Base-by-base conservation (phyloP, 2,888 invertebrate species). In the Serripes groenlandicus region DNA sequence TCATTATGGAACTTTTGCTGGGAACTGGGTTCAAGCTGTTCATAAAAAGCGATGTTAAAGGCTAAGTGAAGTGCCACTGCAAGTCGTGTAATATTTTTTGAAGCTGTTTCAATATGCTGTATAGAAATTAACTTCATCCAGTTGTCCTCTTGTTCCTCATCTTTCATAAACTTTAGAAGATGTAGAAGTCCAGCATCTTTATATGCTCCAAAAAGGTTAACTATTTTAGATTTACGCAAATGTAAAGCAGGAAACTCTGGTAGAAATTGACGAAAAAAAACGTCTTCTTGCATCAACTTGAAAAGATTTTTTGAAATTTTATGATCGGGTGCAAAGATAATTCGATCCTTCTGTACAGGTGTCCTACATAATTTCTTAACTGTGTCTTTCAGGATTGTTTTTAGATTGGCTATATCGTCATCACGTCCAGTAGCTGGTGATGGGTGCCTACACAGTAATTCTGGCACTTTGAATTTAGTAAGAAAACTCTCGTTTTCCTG, bases 371-470 rank as follows among this genome's bases (percentile, higher is more conserved):
- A 58, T 64, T 83, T 83, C 0, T 77, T n/a, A 0, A 83, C 32
- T 18, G 77, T 70, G 52, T 76, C 79, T 79, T 83, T 79, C 15
- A 83, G 69, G 28, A 76, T 73, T 66, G 82, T 75, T 64, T 52
- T 62, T 3, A 83, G 37, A 35, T 82, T 80, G 26, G 7, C 18
- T 5, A 75, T 32, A 34, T 85, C 82, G 69, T 85, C 82, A 73
- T 85, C 82, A n/a, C 81, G 35, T 15, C 86, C 86, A 23, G 64
- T 82, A 28, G 84, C 82, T 26, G 88, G 88, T 23, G 84, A 84
- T n/a, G 88, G 87, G 32, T 85, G 85, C 62, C 85, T 75, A n/a
- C n/a, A n/a, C n/a, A n/a, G n/a, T n/a, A n/a, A n/a, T n/a, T n/a
- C n/a, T n/a, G n/a, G n/a, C n/a, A n/a, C n/a, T n/a, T n/a, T n/a